phyloP scores from a whole-genome alignment of 2,797 vertebrate species.

The Carcharodon carcharias region DNA sequence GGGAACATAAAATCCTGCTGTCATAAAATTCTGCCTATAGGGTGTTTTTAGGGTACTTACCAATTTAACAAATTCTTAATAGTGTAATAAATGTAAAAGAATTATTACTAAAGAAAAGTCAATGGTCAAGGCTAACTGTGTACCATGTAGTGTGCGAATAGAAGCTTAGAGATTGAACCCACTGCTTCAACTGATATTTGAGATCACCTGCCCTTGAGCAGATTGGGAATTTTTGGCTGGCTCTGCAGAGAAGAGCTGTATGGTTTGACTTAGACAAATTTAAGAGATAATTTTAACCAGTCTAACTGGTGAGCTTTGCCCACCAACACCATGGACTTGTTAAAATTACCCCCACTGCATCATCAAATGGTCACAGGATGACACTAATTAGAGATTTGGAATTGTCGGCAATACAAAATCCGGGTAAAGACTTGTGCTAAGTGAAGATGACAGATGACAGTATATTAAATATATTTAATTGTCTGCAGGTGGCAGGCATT shows the following conservation, averaged over 20 bases:
- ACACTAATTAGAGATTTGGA: not conserved
- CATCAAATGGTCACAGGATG: not conserved
- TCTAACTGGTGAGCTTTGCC: not conserved
- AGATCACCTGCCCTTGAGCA: not conserved
- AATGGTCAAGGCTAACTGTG: not conserved
- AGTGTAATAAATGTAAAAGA: not conserved
- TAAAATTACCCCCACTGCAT: not conserved
- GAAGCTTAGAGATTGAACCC: not conserved
- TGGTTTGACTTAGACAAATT: not conserved
- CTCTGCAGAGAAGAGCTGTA: not conserved
- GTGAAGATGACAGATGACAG: not conserved
- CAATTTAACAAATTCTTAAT: not conserved
- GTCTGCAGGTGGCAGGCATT: not conserved
- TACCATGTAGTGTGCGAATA: not conserved
- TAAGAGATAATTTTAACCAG: not conserved
- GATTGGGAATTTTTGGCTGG: not conserved
- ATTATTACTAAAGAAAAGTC: not conserved
- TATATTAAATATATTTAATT: not conserved
- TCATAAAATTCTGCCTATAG: no score
- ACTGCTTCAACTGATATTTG: not conserved
- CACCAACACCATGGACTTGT: not conserved
- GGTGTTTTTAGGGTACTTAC: not conserved
- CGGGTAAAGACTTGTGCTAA: not conserved
- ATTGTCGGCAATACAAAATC: not conserved
- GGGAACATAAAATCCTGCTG: no score